Evolutionary conservation across 2,888 invertebrate species (phyloP).

Genomic region (Dilophus febrilis): DNA sequence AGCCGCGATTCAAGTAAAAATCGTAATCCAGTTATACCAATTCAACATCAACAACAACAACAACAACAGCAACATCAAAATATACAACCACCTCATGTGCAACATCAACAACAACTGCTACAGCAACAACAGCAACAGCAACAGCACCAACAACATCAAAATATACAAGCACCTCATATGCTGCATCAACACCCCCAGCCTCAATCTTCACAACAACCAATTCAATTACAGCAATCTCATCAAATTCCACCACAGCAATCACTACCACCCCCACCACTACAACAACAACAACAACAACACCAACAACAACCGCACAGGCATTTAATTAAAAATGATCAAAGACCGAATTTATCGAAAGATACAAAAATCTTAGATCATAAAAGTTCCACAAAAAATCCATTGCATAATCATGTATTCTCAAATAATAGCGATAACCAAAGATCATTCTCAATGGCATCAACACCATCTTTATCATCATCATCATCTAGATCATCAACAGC

Average conservation of each 20-base stretch:
- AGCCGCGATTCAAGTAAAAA: not conserved
- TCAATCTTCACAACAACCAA: not conserved
- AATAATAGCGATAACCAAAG: not conserved
- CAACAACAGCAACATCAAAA: not conserved
- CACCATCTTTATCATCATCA: not conserved
- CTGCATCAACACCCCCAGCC: not conserved
- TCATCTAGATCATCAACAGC: not conserved
- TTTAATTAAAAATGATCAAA: too few species aligned
- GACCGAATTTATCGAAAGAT: too few species aligned
- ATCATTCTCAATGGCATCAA: not conserved
- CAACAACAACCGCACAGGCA: conserved; percentile 5
- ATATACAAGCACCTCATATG: not conserved
- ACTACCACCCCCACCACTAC: not conserved
- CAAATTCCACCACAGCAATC: not conserved
- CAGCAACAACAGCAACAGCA: not conserved
- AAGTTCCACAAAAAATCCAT: not conserved
- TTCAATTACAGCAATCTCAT: not conserved
- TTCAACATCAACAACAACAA: not conserved
- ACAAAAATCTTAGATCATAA: too few species aligned
- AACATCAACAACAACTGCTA: not conserved
- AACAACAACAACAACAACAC: not conserved
- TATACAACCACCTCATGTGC: not conserved
- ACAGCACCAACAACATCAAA: conserved; percentile 1
- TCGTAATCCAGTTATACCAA: not conserved
- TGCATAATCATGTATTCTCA: not conserved